Evolutionary conservation across 2,113 vertebrate genomes (phyloP).

Genomic region (Eudyptes chrysolophus): DNA sequence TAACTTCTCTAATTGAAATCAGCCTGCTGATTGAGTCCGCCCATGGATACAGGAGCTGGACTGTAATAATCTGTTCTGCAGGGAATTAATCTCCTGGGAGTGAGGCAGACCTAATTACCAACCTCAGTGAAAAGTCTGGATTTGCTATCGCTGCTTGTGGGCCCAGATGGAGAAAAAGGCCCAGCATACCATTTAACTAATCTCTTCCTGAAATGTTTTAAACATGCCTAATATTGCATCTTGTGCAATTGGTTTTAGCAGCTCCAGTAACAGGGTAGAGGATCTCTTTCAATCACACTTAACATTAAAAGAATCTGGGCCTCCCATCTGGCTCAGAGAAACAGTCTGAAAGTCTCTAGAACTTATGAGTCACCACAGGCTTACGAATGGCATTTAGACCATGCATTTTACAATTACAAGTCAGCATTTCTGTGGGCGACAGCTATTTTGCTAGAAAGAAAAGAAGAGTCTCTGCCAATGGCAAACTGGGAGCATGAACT

Average conservation of each 20-base stretch:
- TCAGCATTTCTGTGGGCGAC: neutral
- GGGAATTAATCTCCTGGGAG: conserved; percentile 71
- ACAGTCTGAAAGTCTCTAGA: neutral
- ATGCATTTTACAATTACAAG: neutral
- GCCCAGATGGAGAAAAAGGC: conserved; percentile 30
- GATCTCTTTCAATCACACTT: conserved; percentile 16
- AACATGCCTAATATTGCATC: conserved; percentile 34
- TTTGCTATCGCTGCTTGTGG: neutral
- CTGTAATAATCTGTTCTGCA: conserved; percentile 64
- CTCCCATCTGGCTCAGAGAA: neutral
- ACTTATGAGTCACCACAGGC: conserved; percentile 28
- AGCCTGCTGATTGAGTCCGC: conserved; percentile 43
- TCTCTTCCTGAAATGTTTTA: conserved; percentile 62
- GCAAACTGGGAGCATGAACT: neutral
- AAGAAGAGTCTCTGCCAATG: neutral
- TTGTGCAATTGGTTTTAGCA: conserved; percentile 37
- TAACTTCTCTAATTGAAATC: conserved; percentile 75
- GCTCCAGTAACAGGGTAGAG: conserved; percentile 7
- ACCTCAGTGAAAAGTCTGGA: conserved; percentile 26
- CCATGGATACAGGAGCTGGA: conserved; percentile 65
- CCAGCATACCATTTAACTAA: conserved; percentile 22
- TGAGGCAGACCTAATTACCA: conserved; percentile 64
- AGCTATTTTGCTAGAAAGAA: conserved; percentile 50
- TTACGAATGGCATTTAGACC: neutral
- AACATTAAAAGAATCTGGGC: conserved; percentile 27